A percentile compares a stretch with the other conserved stretches of the same genome.
phyloP scores from a whole-genome alignment of 2,113 vertebrate species.

The cat (Felis catus) region F.catus_Fca126_mat1.0 CM031411.1:112011501-112012000 shows the following conservation, averaged over 20 bases:
- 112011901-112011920: background rate
- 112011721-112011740: background rate
- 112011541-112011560: background rate
- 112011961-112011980: background rate
- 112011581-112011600: background rate
- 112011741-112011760: background rate
- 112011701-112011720: background rate
- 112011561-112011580: background rate
- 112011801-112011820: background rate
- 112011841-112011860: background rate
- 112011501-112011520: background rate
- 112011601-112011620: background rate
- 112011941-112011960: background rate
- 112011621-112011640: background rate
- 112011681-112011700: background rate
- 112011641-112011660: background rate
- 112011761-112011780: background rate
- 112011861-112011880: background rate
- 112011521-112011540: background rate
- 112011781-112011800: background rate
- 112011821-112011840: conserved; percentile 12
- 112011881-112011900: background rate
- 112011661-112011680: background rate
- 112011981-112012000: background rate
- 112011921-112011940: background rate